phyloP scores from a whole-genome alignment of 2,797 vertebrate species.

The Coregonus sp. region DNA sequence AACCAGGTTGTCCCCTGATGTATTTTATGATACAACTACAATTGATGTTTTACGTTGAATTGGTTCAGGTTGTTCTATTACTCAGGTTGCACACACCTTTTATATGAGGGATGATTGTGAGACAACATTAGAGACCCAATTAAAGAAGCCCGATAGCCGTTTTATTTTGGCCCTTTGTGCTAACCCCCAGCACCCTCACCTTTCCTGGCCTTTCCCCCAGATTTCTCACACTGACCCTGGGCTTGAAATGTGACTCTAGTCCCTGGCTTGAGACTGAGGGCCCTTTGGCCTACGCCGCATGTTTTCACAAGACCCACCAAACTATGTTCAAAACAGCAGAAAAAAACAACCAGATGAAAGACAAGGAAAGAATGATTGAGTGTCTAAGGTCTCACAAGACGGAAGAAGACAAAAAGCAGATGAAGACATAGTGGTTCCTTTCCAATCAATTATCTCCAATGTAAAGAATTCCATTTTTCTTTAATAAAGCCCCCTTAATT shows the following conservation, averaged over 20 bases:
- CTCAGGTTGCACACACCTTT: constrained; percentile 15
- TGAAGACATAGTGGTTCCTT: constrained; percentile 37
- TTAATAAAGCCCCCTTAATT: constrained; percentile 50
- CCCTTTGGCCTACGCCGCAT: constrained; percentile 5
- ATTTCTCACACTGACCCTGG: constrained; percentile 24
- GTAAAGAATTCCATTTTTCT: constrained; percentile 42
- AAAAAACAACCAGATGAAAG: constrained; percentile 23
- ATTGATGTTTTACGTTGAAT: constrained; percentile 20
- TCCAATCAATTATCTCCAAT: constrained; percentile 38
- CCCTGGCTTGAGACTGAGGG: constrained; percentile 18
- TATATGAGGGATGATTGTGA: constrained; percentile 25
- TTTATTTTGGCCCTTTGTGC: constrained; percentile 1
- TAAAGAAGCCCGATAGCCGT: neutral
- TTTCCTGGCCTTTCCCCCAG: constrained; percentile 4
- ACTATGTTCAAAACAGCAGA: constrained; percentile 20
- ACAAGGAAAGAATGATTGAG: constrained; percentile 42
- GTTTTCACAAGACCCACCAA: constrained; percentile 39
- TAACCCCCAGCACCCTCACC: neutral
- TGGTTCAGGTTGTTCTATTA: constrained; percentile 23
- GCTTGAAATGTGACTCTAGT: constrained; percentile 37
- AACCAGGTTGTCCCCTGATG: neutral
- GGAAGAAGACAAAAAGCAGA: constrained; percentile 46
- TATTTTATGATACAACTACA: constrained; percentile 44
- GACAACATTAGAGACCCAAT: constrained; percentile 31
- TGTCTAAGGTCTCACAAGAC: constrained; percentile 12